Conservation (phyloP, 2,797 vertebrate species). For the Muraenolepis orangiensis region DNA sequence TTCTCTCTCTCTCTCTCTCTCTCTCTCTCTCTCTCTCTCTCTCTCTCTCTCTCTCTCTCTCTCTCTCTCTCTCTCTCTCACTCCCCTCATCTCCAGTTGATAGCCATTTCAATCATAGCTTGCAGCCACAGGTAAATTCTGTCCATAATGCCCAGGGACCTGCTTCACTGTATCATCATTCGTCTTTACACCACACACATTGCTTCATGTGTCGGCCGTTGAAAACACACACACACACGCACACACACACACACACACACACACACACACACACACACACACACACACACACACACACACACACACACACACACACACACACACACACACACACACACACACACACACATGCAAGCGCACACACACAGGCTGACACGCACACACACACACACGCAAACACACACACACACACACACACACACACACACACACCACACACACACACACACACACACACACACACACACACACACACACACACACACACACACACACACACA, state of each 20-base stretch:
- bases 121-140: conserved; percentile 54
- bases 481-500: conserved; percentile 23
- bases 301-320: conserved; percentile 7
- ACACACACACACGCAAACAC: conserved; percentile 21
- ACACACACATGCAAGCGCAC: conserved; percentile 14
- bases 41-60: no score
- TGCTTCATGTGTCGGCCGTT: conserved; percentile 4
- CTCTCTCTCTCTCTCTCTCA: neutral
- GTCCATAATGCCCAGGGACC: conserved; percentile 22
- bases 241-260: conserved; percentile 16
- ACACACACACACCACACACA: conserved; percentile 10
- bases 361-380: conserved; percentile 2
- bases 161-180: conserved; percentile 36
- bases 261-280: conserved; percentile 7
- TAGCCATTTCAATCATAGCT: conserved; percentile 38
- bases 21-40: no score
- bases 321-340: conserved; percentile 24
- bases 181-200: conserved; percentile 22
- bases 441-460: conserved; percentile 26
- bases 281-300: conserved; percentile 18
- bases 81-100: conserved; percentile 34
- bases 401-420: conserved; percentile 10
- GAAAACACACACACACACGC: neutral
- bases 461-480: conserved; percentile 4
- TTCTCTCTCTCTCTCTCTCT: no score